phyloP scores from a whole-genome alignment of 2,888 invertebrate species.

The Drymonia ruficornis region DNA sequence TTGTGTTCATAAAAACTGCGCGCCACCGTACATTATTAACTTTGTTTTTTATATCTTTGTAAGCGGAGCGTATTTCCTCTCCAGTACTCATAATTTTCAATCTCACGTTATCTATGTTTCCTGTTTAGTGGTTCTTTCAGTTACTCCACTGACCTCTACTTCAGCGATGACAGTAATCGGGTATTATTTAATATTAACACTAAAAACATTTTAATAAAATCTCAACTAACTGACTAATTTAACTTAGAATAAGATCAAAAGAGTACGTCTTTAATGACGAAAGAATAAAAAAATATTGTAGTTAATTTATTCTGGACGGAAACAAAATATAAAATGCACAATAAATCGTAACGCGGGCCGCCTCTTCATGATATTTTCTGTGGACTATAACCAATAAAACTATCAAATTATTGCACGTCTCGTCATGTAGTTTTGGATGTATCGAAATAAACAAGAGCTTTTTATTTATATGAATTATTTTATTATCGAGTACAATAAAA shows the following conservation, averaged over 20 bases:
- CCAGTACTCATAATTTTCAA: conserved; percentile 25
- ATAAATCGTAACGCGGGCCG: conserved; percentile 67
- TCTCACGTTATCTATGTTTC: conserved; percentile 36
- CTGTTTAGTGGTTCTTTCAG: conserved; percentile 22
- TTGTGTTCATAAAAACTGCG: conserved; percentile 28
- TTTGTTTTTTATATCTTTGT: conserved; percentile 21
- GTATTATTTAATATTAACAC: conserved; percentile 44
- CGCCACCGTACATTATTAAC: conserved; percentile 22
- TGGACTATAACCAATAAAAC: conserved; percentile 72
- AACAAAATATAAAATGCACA: conserved; percentile 71
- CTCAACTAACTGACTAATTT: conserved; percentile 39
- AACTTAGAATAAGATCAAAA: conserved; percentile 45
- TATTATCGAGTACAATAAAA: conserved; percentile 77
- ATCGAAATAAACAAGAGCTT: conserved; percentile 64
- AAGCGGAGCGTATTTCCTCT: conserved; percentile 34
- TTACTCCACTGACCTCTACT: conserved; percentile 30
- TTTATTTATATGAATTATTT: conserved; percentile 70
- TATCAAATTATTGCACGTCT: conserved; percentile 74
- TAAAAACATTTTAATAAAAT: conserved; percentile 44
- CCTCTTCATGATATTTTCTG: conserved; percentile 68
- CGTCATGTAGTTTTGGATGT: conserved; percentile 61
- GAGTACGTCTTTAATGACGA: conserved; percentile 37
- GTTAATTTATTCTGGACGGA: conserved; percentile 66
- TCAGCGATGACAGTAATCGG: conserved; percentile 42
- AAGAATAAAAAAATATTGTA: conserved; percentile 29